Evolutionary conservation across 2,113 vertebrate species (phyloP).

Genomic region (Podilymbus podiceps): DNA sequence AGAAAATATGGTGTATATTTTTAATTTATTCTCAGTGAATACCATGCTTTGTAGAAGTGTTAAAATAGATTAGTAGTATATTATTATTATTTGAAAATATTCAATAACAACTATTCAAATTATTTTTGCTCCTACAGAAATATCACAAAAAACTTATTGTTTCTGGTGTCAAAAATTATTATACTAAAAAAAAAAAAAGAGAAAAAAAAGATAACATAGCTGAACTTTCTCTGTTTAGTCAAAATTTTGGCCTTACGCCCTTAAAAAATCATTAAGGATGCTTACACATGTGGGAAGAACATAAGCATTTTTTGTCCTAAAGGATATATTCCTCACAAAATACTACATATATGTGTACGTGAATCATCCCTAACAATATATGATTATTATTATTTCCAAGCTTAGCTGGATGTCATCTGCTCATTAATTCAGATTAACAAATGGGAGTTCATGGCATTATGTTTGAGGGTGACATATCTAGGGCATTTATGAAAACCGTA

Average conservation of each 20-base stretch:
- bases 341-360: not conserved
- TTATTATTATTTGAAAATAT: not conserved
- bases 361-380: not conserved
- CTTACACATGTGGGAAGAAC: not conserved
- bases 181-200: not conserved
- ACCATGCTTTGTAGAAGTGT: not conserved
- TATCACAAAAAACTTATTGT: not conserved
- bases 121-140: not conserved
- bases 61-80: not conserved
- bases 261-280: not conserved
- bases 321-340: not conserved
- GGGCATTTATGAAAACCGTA: conserved; percentile 20
- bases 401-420: conserved; percentile 2
- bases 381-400: not conserved
- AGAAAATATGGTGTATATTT: not conserved
- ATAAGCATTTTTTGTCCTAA: not conserved
- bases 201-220: fast-evolving
- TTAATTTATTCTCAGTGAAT: not conserved
- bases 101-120: not conserved
- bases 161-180: not conserved
- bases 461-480: conserved; percentile 50
- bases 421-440: conserved; percentile 65
- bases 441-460: not conserved
- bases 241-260: not conserved
- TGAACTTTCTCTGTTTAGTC: not conserved